Base-by-base conservation (phyloP, 2,113 vertebrate genomes). In the Cyprinodon brontotheroides region DNA sequence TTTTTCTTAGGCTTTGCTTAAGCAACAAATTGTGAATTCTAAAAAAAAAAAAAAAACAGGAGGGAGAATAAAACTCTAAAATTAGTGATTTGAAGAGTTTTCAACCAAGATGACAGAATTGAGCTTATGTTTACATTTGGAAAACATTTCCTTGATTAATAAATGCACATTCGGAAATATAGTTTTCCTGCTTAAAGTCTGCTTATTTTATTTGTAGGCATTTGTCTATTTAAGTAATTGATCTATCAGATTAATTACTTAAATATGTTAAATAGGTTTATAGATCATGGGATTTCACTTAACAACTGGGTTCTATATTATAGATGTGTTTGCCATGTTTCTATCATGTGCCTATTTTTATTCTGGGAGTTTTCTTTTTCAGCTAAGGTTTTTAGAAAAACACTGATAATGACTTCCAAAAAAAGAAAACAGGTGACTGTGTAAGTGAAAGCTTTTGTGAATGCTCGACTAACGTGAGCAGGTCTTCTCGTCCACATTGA, bases 401-500 rank as follows among this genome's bases (percentile, higher is more conserved):
- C 29, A 29, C 29, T 29, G 29, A 29, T 29, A 29, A 29, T 29
- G 29, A 29, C 29, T 29, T 29, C 29, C 29, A 1, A 29, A 29
- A 29, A 29, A 29, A 29, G 29, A 29, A 29, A 29, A 15, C 48
- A 50, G 11, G 14, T 12, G 36, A 4, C 50, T 50, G 62, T 43
- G 39, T 57, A 4, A 11, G 38, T 50, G 29, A 61, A 45, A 17
- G 61, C 61, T 62, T 36, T 3, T 20, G 29, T 2, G 63, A 0
- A 22, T 5, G 50, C 17, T 20, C 5, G 50, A 82, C 96, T 94
- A 38, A 97, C 96, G 93, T 14, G 82, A 91, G 92, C 96, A 97
- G 78, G 94, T 96, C 91, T 82, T 96, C 88, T 93, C 92, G 90
- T 97, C 94, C 11, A 92, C 88, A 70, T 94, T 95, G 82, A 97